Percentiles rank a stretch among this genome's conserved stretches.
Conservation (phyloP, 2,888 invertebrate species). For the Ferrisia virgata region DNA sequence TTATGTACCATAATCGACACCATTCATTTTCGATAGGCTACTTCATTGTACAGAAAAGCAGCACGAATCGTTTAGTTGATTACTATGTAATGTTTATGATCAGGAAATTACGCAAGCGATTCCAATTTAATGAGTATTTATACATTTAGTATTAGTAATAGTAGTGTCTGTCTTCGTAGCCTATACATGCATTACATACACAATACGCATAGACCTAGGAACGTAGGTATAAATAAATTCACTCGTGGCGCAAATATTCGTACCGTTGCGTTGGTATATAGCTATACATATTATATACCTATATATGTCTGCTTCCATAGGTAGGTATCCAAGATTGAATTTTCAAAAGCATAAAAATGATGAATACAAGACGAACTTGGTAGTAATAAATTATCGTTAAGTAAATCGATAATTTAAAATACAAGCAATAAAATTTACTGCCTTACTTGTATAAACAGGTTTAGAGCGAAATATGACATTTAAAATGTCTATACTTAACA, state of each 20-base stretch:
- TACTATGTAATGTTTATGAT: background rate
- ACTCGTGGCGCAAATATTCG: background rate
- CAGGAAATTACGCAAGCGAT: background rate
- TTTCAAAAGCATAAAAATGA: background rate
- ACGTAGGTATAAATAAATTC: background rate
- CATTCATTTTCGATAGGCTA: background rate
- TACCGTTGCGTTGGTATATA: no score
- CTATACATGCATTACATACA: no score
- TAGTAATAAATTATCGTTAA: conserved; percentile 21
- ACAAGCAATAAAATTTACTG: conserved; percentile 6
- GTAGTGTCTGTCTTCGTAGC: no score
- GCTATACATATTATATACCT: no score
- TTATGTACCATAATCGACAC: background rate
- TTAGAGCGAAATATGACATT: background rate
- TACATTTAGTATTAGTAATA: no score
- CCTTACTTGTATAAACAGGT: conserved; percentile 8
- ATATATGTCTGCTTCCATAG: background rate
- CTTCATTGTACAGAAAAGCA: background rate
- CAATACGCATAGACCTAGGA: no score
- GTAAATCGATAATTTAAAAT: conserved; percentile 21
- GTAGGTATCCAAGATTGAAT: background rate
- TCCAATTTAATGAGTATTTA: conserved; percentile 6
- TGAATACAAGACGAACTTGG: background rate
- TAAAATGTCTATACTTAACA: background rate
- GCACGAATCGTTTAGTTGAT: background rate